phyloP scores from a whole-genome alignment of 2,797 vertebrate species.

The Crocodylus rhombifer region DNA sequence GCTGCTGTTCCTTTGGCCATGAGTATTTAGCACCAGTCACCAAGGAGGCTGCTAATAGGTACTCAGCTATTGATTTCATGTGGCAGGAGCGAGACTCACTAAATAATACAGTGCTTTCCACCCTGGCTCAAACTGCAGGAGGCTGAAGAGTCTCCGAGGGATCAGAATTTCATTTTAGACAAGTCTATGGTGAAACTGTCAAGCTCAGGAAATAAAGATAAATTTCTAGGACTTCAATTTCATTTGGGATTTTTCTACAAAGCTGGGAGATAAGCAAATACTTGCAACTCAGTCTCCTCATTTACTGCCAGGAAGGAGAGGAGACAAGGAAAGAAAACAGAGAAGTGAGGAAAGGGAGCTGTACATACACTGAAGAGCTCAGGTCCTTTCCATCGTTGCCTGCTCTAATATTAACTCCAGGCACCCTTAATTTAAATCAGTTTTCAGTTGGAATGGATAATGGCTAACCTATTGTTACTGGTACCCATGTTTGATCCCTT shows the following conservation, averaged over 20 bases:
- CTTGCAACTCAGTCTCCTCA: neutral
- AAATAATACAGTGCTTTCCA: rapidly evolving
- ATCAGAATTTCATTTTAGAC: constrained; percentile 10
- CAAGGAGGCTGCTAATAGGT: rapidly evolving
- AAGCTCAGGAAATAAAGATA: neutral
- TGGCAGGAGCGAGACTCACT: neutral
- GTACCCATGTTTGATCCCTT: neutral
- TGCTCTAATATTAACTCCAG: neutral
- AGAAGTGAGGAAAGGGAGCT: neutral
- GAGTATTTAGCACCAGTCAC: neutral
- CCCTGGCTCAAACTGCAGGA: rapidly evolving
- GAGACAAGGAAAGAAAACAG: neutral
- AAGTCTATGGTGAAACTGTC: rapidly evolving
- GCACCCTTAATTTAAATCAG: neutral
- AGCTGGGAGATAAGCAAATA: neutral
- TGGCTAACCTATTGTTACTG: neutral
- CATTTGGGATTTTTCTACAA: rapidly evolving
- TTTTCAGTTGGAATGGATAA: neutral
- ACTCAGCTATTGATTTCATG: rapidly evolving
- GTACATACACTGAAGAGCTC: neutral
- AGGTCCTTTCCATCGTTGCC: neutral
- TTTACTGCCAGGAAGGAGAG: neutral
- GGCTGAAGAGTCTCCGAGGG: neutral
- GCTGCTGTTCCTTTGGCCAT: rapidly evolving
- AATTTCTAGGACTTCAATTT: neutral